Evolutionary conservation across 2,113 vertebrate species (phyloP).

Genomic region (Lanius ludovicianus): DNA sequence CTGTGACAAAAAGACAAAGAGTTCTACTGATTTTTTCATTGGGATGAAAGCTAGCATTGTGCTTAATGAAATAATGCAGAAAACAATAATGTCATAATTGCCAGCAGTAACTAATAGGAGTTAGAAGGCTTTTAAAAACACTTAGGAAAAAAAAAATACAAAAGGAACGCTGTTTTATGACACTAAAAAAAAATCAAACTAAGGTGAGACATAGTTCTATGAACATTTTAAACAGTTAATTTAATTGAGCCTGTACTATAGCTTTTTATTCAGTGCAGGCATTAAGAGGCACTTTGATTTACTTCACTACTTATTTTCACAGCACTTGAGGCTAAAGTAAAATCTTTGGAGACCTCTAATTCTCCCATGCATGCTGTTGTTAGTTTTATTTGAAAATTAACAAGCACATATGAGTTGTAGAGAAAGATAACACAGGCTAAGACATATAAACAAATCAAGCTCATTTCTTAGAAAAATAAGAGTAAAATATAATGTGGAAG

Average conservation of each 20-base stretch:
- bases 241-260: not conserved
- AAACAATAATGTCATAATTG: not conserved
- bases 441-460: not conserved
- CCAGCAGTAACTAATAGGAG: not conserved
- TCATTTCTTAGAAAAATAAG: not conserved
- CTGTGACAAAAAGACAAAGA: not conserved
- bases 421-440: not conserved
- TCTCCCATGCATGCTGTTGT: not conserved
- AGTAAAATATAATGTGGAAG: not conserved
- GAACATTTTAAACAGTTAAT: not conserved
- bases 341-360: not conserved
- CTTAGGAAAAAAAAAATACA: not conserved
- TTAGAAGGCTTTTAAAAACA: not conserved
- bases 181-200: not conserved
- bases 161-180: not conserved
- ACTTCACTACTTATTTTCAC: not conserved
- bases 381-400: not conserved
- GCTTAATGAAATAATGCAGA: not conserved
- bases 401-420: not conserved
- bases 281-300: not conserved
- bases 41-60: not conserved
- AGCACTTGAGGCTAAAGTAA: not conserved
- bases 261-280: not conserved
- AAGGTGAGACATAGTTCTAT: not conserved
- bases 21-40: not conserved